These are phyloP conservation scores for Dipus sagitta DNA, from an alignment of 2,797 vertebrate genomes.

Conservation along the genomic window DNA sequence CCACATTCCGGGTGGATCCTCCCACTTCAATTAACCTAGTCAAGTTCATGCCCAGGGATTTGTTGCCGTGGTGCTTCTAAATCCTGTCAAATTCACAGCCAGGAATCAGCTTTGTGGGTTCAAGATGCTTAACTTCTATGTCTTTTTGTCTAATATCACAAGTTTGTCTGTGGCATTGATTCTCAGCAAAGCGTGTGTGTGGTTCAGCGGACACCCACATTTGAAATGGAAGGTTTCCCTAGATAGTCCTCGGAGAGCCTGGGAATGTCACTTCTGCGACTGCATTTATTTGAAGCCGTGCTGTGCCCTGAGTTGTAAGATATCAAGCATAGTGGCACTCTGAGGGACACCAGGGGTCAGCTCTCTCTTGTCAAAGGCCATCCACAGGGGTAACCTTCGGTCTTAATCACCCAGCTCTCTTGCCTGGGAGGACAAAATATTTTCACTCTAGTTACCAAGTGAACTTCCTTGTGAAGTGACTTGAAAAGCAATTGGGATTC, in stretches of 20 bases:
- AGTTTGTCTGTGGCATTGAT: slow-evolving; percentile 26
- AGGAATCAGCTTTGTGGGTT: neutral
- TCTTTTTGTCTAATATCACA: slow-evolving; percentile 14
- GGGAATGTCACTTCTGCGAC: too few relatives aligned
- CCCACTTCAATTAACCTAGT: too few relatives aligned
- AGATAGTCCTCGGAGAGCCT: neutral
- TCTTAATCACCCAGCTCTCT: neutral
- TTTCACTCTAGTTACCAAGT: neutral
- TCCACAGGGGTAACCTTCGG: neutral
- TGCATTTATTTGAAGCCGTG: neutral
- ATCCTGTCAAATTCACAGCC: too few relatives aligned
- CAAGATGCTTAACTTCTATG: neutral
- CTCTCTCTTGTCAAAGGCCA: neutral
- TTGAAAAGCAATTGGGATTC: neutral
- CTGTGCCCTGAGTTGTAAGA: neutral
- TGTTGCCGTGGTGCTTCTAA: too few relatives aligned
- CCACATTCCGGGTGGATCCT: too few relatives aligned
- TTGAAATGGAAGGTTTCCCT: neutral
- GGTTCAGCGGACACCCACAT: neutral
- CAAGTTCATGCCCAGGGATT: too few relatives aligned
- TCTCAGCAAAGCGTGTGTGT: neutral
- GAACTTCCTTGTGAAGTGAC: neutral
- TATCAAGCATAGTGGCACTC: neutral
- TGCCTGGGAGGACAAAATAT: neutral
- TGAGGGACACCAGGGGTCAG: neutral